Conservation (phyloP, 1,140 invertebrate species). For the Antheraea mylitta region DNA sequence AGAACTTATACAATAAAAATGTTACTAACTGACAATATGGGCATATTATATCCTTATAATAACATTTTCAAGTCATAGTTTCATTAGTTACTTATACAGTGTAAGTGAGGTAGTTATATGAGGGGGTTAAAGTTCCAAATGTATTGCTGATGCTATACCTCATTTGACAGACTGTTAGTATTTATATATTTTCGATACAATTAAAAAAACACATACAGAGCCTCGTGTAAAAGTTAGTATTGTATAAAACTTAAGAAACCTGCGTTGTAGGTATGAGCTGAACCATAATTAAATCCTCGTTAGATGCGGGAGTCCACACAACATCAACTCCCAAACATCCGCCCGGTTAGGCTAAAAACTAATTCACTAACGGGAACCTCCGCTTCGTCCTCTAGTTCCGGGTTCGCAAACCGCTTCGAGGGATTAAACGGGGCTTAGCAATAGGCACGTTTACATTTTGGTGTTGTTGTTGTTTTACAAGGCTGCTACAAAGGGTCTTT, state of each 20-base stretch:
- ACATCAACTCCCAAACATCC: slow-evolving; percentile 48
- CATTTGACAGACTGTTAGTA: no score
- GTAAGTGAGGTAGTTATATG: no score
- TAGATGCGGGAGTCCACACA: slow-evolving; percentile 44
- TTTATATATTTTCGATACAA: no score
- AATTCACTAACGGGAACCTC: slow-evolving; percentile 26
- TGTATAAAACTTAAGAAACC: slow-evolving; percentile 30
- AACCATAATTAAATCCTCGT: slow-evolving; percentile 65
- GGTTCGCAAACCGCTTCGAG: slow-evolving; percentile 31
- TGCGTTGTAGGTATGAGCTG: slow-evolving; percentile 27
- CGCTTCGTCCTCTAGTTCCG: slow-evolving; percentile 8
- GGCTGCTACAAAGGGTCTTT: neutral
- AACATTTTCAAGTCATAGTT: no score
- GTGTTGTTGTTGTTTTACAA: slow-evolving; percentile 11
- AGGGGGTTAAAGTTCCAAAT: no score
- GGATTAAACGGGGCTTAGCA: slow-evolving; percentile 33
- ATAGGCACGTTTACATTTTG: slow-evolving; percentile 28
- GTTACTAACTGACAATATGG: no score
- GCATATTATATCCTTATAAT: no score
- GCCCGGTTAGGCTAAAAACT: slow-evolving; percentile 37
- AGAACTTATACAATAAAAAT: no score
- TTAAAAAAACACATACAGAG: no score
- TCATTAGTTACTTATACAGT: no score
- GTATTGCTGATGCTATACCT: no score
- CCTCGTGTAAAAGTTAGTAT: no score